Evolutionary conservation across 2,797 vertebrate species (phyloP).

Genomic region (Nasua narica): DNA sequence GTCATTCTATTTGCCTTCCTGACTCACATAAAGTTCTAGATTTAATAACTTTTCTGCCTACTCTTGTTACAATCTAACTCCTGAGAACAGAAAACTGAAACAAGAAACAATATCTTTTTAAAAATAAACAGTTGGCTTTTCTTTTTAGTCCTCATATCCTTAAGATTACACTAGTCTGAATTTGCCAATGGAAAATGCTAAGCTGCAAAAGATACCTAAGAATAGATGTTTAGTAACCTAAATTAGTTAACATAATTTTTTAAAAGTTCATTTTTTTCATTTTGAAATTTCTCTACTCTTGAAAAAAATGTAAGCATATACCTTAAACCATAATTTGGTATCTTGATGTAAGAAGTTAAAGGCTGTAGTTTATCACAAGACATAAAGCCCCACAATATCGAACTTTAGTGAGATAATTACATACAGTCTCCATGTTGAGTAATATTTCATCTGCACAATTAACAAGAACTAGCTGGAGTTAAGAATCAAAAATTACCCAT

Average conservation of each 20-base stretch:
- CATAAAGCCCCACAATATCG: background rate
- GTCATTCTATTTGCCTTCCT: conserved; percentile 9
- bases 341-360: background rate
- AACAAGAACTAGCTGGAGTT: conserved; percentile 35
- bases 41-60: background rate
- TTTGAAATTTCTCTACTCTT: background rate
- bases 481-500: background rate
- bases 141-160: background rate
- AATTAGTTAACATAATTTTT: background rate
- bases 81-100: conserved; percentile 40
- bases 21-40: background rate
- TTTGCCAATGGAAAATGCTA: conserved; percentile 8
- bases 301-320: conserved; percentile 2
- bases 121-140: conserved; percentile 31
- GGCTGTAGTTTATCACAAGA: background rate
- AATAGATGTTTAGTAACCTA: background rate
- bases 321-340: conserved; percentile 4
- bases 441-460: background rate
- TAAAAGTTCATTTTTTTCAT: background rate
- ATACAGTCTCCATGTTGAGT: background rate
- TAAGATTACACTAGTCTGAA: conserved; percentile 2
- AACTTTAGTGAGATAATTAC: conserved; percentile 14
- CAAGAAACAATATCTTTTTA: conserved; percentile 19
- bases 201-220: background rate
- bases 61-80: background rate